Evolutionary conservation across 2,797 vertebrate species (phyloP), one percentile per base, ranked within the genome.

Genomic region (Dendrocincla fuliginosa): DNA sequence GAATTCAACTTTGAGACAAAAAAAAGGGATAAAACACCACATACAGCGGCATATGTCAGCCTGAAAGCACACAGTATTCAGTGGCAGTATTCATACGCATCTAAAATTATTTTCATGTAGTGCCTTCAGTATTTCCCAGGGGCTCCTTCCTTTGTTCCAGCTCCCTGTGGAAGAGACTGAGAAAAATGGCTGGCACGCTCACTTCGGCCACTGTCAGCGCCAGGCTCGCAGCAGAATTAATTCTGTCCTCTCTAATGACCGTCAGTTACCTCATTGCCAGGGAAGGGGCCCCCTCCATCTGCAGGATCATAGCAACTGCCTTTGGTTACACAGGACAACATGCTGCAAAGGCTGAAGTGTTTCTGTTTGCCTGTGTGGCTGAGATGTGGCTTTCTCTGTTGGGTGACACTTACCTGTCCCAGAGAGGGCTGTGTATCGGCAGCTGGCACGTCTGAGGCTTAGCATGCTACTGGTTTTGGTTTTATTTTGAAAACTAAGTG

Each of bases 101-200:
- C 41, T 76, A 33, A 92, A 91, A 80, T 82, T 5, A 91, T 91
- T 91, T 96, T 82, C 84, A 87, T 89, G 25, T 65, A 14, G 64
- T 41, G 25, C 71, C 59, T 85, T 87, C 65, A 56, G 49, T 59
- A 46, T 90, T 95, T 89, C 61, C 71, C 77, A 49, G n/a, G 64
- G 42, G 75, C 49, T 89, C 16, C 56, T 87, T 93, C 60, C 83
- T 97, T 96, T 97, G 91, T 95, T 96, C 81, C 79, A 80, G 24
- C 47, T 95, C 87, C 82, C 94, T 25, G 19, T 75, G 75, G 69
- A 83, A 79, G 12, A 87, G 65, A 42, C 69, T 77, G 74, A 93
- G 88, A 92, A 90, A 94, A 96, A 91, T 92, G 47, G 81, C 90
- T 92, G 80, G 49, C 78, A 70, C 4, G 5, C 73, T 96, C 2